Base-by-base conservation (phyloP, 2,113 vertebrate genomes). In the Pseudorhombus dupliciocellatus region DNA sequence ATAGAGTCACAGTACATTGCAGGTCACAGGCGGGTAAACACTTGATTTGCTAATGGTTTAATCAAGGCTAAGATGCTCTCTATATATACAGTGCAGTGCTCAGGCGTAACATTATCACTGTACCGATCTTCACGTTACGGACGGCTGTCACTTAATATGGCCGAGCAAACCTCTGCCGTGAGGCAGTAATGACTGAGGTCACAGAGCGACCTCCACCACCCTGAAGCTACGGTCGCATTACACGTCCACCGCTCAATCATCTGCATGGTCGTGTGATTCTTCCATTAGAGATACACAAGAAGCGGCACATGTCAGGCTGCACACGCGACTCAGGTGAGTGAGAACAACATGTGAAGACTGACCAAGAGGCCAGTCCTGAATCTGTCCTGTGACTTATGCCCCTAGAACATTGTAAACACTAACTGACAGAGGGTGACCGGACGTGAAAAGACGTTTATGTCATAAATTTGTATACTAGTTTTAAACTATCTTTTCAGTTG, bases 1-100 rank as follows among this genome's bases (percentile, higher is more conserved):
- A 64, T 60, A 69, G 59, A 76, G 57, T 66, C 48, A 85, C 31
- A 83, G 64, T 15, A 76, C 7, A 57, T 10, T 21, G 8, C 63
- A 67, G 61, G 64, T 81, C 51, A 83, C 51, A 42, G 57, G 40
- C 7, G 50, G 24, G 26, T 8, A 28, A 28, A 37, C 11, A 12
- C 34, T 37, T 10, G 12, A 46, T 56, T 22, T 30, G 69, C 14
- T 1, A n/a, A 12, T 28, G 40, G 11, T 44, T 53, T 37, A n/a
- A 20, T 52, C 21, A 50, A 21, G 25, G 44, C 42, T 26, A 31
- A 10, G 40, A 20, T 24, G 11, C 9, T 68, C 40, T 18, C 21
- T 30, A 2, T 16, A 18, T 46, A 16, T 1, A 16, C 42, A 18
- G 16, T 15, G 18, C 42, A 18, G 5, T 15, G 2, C 42, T 46